Evolutionary conservation across 2,113 vertebrate species (phyloP).

Genomic region (Ptyas mucosa): DNA sequence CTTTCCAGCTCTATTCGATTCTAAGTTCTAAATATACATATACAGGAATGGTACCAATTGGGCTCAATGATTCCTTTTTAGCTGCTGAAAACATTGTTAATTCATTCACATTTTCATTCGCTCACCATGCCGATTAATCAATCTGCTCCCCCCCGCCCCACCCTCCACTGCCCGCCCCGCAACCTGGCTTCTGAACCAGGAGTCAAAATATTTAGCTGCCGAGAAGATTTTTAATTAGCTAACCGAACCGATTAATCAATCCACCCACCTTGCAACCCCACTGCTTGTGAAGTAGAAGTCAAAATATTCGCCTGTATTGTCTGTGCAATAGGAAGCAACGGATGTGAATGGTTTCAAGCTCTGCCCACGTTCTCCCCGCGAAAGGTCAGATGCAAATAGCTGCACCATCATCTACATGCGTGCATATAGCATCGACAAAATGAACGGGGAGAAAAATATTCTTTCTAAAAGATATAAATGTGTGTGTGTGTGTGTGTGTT

Average conservation of each 20-base stretch:
- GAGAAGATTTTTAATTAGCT: background rate
- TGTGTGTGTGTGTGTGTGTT: too few relatives aligned
- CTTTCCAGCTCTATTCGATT: too few relatives aligned
- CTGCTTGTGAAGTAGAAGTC: background rate
- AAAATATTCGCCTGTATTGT: background rate
- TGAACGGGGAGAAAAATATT: background rate
- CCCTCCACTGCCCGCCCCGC: background rate
- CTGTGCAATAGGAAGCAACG: background rate
- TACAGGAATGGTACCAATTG: background rate
- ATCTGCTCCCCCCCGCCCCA: accelerated
- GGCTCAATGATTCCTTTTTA: background rate
- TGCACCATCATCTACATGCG: background rate
- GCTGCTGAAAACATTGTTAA: background rate
- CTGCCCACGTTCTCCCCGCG: background rate
- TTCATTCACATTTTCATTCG: background rate
- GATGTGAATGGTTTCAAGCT: background rate
- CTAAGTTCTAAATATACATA: too few relatives aligned
- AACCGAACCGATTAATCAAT: background rate
- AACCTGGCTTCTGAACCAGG: background rate
- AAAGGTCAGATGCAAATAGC: background rate
- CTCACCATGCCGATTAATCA: background rate
- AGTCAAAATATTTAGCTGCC: background rate
- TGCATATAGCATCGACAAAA: background rate
- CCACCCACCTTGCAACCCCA: background rate
- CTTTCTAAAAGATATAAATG: background rate